A percentile compares a stretch with the other conserved stretches of the same genome.
Conservation (phyloP, 2,113 vertebrate species). For the Gymnocephalus cernua region DNA sequence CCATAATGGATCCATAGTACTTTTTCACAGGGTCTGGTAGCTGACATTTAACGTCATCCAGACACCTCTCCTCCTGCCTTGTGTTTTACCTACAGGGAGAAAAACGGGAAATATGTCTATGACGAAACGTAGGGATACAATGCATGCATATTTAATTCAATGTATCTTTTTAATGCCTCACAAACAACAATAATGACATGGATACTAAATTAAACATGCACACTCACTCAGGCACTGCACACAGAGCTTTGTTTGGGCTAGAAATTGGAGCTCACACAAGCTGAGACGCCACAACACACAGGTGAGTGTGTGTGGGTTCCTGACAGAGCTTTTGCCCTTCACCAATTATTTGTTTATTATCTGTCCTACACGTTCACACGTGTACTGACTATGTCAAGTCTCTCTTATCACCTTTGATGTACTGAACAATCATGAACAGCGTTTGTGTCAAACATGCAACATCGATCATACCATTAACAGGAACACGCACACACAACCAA, state of each 20-base stretch:
- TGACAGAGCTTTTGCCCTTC: conserved; percentile 55
- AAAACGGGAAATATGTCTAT: conserved; percentile 22
- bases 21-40: conserved; percentile 42
- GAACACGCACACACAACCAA: conserved; percentile 32
- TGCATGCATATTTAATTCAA: conserved; percentile 64
- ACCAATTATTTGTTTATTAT: conserved; percentile 9
- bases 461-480: conserved; percentile 70
- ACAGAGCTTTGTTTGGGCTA: conserved; percentile 42
- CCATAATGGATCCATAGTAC: conserved; percentile 44
- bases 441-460: conserved; percentile 56
- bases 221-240: not conserved
- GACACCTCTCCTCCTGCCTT: conserved; percentile 21
- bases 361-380: conserved; percentile 33
- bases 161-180: conserved; percentile 67
- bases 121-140: conserved; percentile 32
- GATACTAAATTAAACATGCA: conserved; percentile 64
- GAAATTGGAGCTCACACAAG: conserved; percentile 27
- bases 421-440: conserved; percentile 50
- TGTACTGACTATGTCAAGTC: conserved; percentile 23
- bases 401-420: conserved; percentile 58
- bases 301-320: conserved; percentile 33
- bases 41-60: conserved; percentile 42
- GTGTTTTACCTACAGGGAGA: conserved; percentile 28
- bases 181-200: conserved; percentile 63
- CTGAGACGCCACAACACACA: not conserved